These are phyloP conservation scores for Odontamblyopus lacepedii DNA, from an alignment of 2,797 vertebrate genomes.

Conservation along the genomic window DNA sequence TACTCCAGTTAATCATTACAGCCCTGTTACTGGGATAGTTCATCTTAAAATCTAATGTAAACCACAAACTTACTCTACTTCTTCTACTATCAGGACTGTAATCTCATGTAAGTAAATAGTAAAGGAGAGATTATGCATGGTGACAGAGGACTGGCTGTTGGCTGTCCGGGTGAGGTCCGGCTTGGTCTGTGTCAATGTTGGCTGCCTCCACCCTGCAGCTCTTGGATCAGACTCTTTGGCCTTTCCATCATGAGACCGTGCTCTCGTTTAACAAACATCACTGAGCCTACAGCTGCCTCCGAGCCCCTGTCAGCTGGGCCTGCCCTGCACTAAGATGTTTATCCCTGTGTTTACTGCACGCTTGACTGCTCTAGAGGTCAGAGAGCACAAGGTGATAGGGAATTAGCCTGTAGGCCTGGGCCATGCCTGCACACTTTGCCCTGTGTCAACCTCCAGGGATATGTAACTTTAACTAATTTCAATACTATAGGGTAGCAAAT, in stretches of 20 bases:
- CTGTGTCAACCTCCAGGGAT: not conserved
- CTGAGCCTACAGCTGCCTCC: conserved; percentile 14
- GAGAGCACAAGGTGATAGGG: conserved; percentile 50
- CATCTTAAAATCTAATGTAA: no score
- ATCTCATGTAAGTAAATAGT: no score
- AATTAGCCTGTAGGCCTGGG: conserved; percentile 32
- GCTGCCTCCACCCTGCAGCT: conserved; percentile 9
- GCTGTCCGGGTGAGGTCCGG: conserved; percentile 6
- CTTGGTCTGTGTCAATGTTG: conserved; percentile 23
- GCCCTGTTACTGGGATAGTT: no score
- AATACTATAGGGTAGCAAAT: not conserved
- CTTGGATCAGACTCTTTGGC: conserved; percentile 12
- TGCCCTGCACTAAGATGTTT: conserved; percentile 47
- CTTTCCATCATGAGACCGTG: conserved; percentile 19
- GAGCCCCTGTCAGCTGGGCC: conserved; percentile 48
- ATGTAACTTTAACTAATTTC: not conserved
- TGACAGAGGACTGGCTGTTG: conserved; percentile 2
- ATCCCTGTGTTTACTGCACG: conserved; percentile 59
- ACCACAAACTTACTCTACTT: no score
- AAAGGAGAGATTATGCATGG: no score
- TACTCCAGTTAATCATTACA: no score
- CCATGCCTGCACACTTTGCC: not conserved
- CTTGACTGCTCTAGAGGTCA: conserved; percentile 48
- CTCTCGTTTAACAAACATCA: conserved; percentile 10
- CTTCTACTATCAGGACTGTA: no score